Base-by-base conservation (phyloP, 2,888 invertebrate genomes). In the Thereva unica region DNA sequence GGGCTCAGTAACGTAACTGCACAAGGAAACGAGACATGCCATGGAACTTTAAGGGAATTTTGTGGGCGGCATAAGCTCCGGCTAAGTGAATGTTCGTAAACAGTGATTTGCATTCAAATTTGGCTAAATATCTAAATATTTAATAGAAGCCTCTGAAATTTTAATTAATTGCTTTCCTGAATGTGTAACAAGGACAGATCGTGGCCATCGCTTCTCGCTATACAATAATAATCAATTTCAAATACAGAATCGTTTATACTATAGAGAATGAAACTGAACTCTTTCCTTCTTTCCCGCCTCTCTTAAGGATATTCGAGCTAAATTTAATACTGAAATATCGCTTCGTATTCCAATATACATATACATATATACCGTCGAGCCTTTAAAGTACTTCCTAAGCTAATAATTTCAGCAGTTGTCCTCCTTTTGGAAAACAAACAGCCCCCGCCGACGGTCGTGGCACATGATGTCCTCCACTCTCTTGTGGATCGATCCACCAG, bases 71-170 rank as follows among this genome's bases (percentile, higher is more conserved):
- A 53, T 53, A 53, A 53, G 38, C 53, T 23, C 12, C 61, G 40
- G 8, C 61, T 49, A 49, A 23, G 38, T 47, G 49, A 61, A 49
- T 61, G 40, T 44, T 49, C 38, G 41, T 49, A 61, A 50, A 61
- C 41, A 41, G 61, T 61, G 61, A 50, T 61, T 61, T 50, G 61
- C 61, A 61, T 61, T 38, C 12, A 61, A 61, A 40, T 50, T 61
- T 40, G 40, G 61, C 42, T 37, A 61, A 50, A 40, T 61, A 41
- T 6, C 35, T 38, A 59, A 57, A 57, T 59, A 59, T 59, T 59
- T 59, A 49, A 59, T 55, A 34, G 45, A 12, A 8, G 37, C 8
- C 40, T 35, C 37, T 34, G 23, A 44, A 45, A 49, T 59, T 49
- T 59, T 59, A 59, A 59, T 59, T 59, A 49, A 40, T 40, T 59